Evolutionary conservation across 2,113 vertebrate species (phyloP).

Genomic region (Ammodytes marinus): DNA sequence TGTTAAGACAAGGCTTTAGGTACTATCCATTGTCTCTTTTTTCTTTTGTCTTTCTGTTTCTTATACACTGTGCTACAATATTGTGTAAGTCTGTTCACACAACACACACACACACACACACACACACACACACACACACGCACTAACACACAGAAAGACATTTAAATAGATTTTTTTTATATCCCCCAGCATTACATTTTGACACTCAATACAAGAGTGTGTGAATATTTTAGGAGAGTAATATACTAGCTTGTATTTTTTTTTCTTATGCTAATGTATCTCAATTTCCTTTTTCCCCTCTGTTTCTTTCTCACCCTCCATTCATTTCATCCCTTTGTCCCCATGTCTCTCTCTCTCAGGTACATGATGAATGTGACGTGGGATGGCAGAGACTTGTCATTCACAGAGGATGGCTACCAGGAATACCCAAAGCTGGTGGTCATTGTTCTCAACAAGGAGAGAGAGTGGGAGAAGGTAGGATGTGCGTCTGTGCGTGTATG

Average conservation of each 20-base stretch:
- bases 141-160: background rate
- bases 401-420: slow-evolving; percentile 97
- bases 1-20: slow-evolving; percentile 3
- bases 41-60: background rate
- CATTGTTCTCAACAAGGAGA: slow-evolving; percentile 95
- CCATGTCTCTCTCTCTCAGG: slow-evolving; percentile 79
- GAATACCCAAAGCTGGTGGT: slow-evolving; percentile 95
- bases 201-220: slow-evolving; percentile 3
- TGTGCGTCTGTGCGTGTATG: background rate
- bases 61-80: background rate
- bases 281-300: slow-evolving; percentile 40
- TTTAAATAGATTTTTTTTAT: background rate
- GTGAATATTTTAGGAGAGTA: slow-evolving; percentile 47
- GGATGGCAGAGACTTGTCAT: slow-evolving; percentile 96
- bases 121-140: background rate
- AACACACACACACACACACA: background rate
- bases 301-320: slow-evolving; percentile 17
- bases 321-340: slow-evolving; percentile 13
- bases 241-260: slow-evolving; percentile 21
- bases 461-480: slow-evolving; percentile 98
- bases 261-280: slow-evolving; percentile 63
- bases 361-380: slow-evolving; percentile 99
- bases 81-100: background rate
- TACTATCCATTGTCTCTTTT: slow-evolving; percentile 1
- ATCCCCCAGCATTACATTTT: background rate